phyloP scores from a whole-genome alignment of 2,113 vertebrate genomes.

The Rhinolophus sinicus region DNA sequence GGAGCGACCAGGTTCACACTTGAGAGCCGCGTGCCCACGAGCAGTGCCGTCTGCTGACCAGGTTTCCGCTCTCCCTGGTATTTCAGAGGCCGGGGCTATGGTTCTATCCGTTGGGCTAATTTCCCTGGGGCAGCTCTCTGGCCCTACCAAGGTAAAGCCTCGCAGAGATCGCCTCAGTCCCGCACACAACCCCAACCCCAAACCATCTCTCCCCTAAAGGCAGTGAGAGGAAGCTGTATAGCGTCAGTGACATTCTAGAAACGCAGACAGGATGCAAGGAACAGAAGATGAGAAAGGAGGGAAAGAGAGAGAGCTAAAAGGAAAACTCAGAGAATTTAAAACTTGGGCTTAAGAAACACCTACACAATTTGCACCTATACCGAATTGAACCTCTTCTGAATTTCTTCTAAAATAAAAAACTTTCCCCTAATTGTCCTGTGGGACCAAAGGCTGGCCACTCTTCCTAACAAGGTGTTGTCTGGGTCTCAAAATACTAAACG shows the following conservation, averaged over 20 bases:
- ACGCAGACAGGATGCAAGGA: neutral
- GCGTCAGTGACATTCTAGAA: neutral
- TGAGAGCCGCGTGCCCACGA: rapidly evolving
- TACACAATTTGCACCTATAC: neutral
- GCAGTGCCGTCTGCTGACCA: neutral
- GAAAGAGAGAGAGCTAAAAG: neutral
- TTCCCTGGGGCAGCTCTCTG: neutral
- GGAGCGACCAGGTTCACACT: neutral
- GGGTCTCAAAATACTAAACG: neutral
- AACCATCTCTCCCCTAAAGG: neutral
- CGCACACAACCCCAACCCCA: neutral
- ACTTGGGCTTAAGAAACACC: neutral
- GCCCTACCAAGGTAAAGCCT: neutral
- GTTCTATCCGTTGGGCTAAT: neutral
- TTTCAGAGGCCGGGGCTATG: neutral
- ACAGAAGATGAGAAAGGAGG: neutral
- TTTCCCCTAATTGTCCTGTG: neutral
- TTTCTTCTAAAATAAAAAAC: slow-evolving; percentile 37
- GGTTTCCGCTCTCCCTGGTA: neutral
- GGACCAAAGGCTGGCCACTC: neutral
- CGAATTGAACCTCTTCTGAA: neutral
- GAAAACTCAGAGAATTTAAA: neutral
- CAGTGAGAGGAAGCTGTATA: neutral
- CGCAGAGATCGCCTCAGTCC: neutral
- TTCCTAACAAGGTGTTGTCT: neutral